phyloP scores from a whole-genome alignment of 2,888 invertebrate genomes.

The Melikaiella ostensackeni region DNA sequence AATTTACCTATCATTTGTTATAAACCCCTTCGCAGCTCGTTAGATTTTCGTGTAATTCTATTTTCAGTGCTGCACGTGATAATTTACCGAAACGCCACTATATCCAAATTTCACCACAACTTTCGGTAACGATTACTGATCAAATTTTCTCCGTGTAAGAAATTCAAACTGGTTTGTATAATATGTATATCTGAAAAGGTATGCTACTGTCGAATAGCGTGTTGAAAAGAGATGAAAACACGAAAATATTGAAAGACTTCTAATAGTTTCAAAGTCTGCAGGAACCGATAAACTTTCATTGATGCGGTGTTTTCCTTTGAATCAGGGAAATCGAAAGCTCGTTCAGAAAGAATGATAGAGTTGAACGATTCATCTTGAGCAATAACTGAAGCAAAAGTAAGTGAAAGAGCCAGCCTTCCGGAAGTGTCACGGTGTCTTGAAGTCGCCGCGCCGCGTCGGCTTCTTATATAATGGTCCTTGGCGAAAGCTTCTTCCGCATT shows the following conservation, averaged over 20 bases:
- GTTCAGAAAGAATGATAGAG: not conserved
- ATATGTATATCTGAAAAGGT: too few species aligned
- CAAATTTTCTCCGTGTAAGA: too few species aligned
- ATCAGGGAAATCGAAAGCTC: constrained; percentile 2
- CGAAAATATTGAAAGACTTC: constrained; percentile 2
- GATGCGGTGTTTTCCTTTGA: not conserved
- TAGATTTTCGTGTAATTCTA: too few species aligned
- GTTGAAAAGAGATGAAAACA: not conserved
- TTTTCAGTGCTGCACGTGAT: too few species aligned
- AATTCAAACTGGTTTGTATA: too few species aligned
- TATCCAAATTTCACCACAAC: too few species aligned
- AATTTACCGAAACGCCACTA: too few species aligned
- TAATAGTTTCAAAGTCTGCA: not conserved
- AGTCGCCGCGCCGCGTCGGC: constrained; percentile 15
- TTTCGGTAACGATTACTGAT: too few species aligned
- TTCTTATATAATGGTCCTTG: constrained; percentile 41
- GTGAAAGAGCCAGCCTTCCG: constrained; percentile 18
- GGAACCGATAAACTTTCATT: not conserved
- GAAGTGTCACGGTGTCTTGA: constrained; percentile 6
- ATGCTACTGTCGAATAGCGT: too few species aligned
- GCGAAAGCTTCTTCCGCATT: constrained; percentile 40
- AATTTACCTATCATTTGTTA: too few species aligned
- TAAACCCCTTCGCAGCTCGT: too few species aligned
- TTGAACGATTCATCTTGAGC: constrained; percentile 10
- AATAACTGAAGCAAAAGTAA: not conserved